These are phyloP conservation scores for Aromia moschata DNA, from an alignment of 2,888 invertebrate genomes.

Conservation along the genomic window DNA sequence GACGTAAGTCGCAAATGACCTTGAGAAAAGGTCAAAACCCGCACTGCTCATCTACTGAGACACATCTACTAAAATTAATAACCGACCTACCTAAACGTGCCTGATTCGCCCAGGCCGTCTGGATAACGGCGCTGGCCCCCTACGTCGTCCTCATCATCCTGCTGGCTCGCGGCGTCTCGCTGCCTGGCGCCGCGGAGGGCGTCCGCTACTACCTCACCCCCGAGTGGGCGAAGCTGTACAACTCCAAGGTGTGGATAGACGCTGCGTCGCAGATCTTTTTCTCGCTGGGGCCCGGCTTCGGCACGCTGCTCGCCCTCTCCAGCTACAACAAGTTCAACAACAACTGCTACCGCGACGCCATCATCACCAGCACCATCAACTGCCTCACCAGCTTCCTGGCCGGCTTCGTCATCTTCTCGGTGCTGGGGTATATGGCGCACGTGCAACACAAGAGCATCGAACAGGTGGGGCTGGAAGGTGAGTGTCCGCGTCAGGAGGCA, in stretches of 20 bases:
- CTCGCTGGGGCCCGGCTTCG: slow-evolving; percentile 92
- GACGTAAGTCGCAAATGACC: too few species aligned
- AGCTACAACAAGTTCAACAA: slow-evolving; percentile 96
- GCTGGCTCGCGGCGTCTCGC: slow-evolving; percentile 81
- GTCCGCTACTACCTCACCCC: slow-evolving; percentile 90
- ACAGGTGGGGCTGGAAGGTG: slow-evolving; percentile 80
- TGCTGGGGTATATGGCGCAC: slow-evolving; percentile 94
- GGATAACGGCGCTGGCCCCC: slow-evolving; percentile 94
- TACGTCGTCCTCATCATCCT: slow-evolving; percentile 90
- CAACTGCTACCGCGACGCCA: slow-evolving; percentile 88
- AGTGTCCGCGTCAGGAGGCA: neutral
- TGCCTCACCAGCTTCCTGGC: slow-evolving; percentile 92
- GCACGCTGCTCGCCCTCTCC: slow-evolving; percentile 86
- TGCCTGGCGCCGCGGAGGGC: slow-evolving; percentile 86
- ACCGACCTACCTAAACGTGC: too few species aligned
- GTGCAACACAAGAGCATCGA: slow-evolving; percentile 87
- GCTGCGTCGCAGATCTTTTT: slow-evolving; percentile 95
- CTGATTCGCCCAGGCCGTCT: slow-evolving; percentile 81
- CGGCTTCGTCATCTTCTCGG: slow-evolving; percentile 94
- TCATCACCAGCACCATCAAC: slow-evolving; percentile 90
- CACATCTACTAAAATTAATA: too few species aligned
- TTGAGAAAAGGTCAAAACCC: too few species aligned
- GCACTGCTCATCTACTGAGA: too few species aligned
- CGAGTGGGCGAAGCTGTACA: slow-evolving; percentile 84
- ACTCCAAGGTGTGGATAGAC: slow-evolving; percentile 89